phyloP scores from a whole-genome alignment of 2,797 vertebrate species.

The Heterohyrax brucei region DNA sequence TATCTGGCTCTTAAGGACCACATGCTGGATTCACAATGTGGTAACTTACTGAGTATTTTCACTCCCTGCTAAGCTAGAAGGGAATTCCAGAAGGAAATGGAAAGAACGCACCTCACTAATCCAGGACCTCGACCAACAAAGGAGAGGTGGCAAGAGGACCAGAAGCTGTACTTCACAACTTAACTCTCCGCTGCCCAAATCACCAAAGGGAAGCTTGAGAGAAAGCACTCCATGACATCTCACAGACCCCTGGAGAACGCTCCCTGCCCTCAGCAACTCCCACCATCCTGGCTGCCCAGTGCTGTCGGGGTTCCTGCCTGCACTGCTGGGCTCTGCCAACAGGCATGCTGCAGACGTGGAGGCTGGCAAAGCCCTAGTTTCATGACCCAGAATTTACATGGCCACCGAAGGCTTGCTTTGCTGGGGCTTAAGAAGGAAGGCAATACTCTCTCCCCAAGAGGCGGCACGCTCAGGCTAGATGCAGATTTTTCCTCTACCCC shows the following conservation, averaged over 20 bases:
- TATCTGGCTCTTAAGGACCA: conserved; percentile 46
- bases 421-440: conserved; percentile 41
- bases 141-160: neutral
- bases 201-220: neutral
- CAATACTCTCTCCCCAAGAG: neutral
- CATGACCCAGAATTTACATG: conserved; percentile 11
- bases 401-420: neutral
- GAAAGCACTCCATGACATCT: neutral
- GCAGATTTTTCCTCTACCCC: conserved; percentile 26
- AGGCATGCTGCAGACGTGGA: neutral
- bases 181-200: neutral
- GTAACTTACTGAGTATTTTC: neutral
- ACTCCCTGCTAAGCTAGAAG: neutral
- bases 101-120: neutral
- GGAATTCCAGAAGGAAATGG: conserved; percentile 33
- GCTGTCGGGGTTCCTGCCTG: neutral
- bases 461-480: neutral
- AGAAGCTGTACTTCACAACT: neutral
- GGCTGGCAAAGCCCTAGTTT: neutral
- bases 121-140: neutral
- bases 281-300: neutral
- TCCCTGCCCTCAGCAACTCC: neutral
- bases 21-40: neutral
- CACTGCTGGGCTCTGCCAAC: neutral
- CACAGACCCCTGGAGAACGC: neutral